Conservation (phyloP, 2,797 vertebrate genomes). For the Sebastiscus tertius region DNA sequence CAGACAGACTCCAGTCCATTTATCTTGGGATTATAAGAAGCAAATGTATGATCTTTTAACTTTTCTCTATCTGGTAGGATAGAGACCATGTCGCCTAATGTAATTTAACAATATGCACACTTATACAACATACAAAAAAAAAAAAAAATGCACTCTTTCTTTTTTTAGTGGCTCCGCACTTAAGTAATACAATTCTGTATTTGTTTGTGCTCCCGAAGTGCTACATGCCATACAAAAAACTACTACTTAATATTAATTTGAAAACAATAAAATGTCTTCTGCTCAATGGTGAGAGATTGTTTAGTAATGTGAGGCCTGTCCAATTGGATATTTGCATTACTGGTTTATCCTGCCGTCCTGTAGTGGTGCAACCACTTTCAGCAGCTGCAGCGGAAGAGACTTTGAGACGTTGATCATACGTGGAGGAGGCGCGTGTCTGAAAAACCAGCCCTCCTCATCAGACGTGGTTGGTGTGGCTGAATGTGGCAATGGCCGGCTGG, state of each 20-base stretch:
- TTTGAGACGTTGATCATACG: constrained; percentile 84
- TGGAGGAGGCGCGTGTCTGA: constrained; percentile 87
- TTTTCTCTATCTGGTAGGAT: neutral
- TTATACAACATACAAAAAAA: too few species aligned
- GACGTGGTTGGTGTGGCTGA: constrained; percentile 73
- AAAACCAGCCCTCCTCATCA: constrained; percentile 81
- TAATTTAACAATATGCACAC: neutral
- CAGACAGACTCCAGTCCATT: neutral
- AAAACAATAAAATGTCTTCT: neutral
- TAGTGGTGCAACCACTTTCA: constrained; percentile 84
- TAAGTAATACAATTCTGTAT: neutral
- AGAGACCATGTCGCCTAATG: neutral
- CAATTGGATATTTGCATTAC: neutral
- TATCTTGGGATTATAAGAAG: neutral
- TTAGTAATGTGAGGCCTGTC: neutral
- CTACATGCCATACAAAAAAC: neutral
- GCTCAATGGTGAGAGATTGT: neutral
- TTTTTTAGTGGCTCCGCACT: neutral
- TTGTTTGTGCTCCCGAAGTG: neutral
- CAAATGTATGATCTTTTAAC: neutral
- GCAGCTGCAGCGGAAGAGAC: constrained; percentile 84
- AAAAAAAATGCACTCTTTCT: too few species aligned
- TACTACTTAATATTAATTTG: neutral
- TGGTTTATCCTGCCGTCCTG: constrained; percentile 8
- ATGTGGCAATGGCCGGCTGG: constrained; percentile 89